Base-by-base conservation (phyloP, 2,888 invertebrate species). In the Scotopteryx bipunctaria region DNA sequence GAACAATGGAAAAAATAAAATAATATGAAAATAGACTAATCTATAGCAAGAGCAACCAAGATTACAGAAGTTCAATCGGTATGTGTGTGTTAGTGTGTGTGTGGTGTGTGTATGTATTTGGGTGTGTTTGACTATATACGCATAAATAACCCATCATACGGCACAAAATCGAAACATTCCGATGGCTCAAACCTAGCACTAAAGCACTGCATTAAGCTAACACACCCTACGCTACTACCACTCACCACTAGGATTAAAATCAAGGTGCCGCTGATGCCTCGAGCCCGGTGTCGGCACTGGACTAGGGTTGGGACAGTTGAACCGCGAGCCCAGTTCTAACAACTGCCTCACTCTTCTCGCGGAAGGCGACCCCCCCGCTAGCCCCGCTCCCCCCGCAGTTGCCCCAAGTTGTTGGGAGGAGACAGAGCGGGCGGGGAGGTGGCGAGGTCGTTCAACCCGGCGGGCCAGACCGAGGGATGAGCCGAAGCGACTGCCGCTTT, bases 201-300 rank as follows among this genome's bases (percentile, higher is more conserved):
- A 19, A 19, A 19, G 6, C 4, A 19, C 5, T 2, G 4, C 1
- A 19, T 19, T 6, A 19, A 19, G 11, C 19, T 14, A 43, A 52
- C 15, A 2, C 0, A 35, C 11, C 5, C 13, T 21, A 29, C 2
- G 4, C 9, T 6, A 57, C 74, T 72, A 3, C 8, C 8, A 58
- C 75, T 72, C 67, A 94, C 95, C 96, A 73, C 95, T 97, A 71
- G 97, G 96, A 91, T 97, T 97, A 66, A 97, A 97, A 82, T 97
- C 97, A 64, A 97, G 92, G 80, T 94, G 95, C 72, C 95, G 92
- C 56, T 96, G 94, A 72, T 96, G 92, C 42, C 95, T 93, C 9
- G 96, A 95, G 47, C 95, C 93, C 3, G 96, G 95, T 50, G 95
- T 95, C 0, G 94, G 94, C 36, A 94, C 94, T 0, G 94, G 94